A percentile compares a stretch with the other conserved stretches of the same genome.
phyloP scores from a whole-genome alignment of 2,888 invertebrate genomes.

The Deroplatys truncata region DNA sequence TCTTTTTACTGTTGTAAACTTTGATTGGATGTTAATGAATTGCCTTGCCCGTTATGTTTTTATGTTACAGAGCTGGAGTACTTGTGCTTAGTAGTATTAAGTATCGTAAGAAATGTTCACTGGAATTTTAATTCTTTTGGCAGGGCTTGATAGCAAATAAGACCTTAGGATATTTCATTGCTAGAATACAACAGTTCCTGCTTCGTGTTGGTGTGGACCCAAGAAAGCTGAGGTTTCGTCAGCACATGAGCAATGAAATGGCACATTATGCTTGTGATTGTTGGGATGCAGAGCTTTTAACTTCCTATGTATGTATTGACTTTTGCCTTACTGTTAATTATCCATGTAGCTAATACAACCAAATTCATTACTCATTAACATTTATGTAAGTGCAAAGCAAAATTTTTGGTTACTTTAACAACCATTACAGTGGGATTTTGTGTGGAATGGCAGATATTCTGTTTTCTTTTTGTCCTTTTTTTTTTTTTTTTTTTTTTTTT shows the following conservation, averaged over 20 bases:
- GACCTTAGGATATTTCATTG: constrained; percentile 97
- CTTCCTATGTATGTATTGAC: constrained; percentile 71
- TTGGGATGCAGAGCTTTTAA: constrained; percentile 98
- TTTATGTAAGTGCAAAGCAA: not conserved
- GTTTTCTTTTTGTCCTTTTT: too few relatives aligned
- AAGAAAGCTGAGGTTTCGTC: constrained; percentile 85
- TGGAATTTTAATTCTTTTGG: constrained; percentile 19
- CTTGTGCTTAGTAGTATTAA: too few relatives aligned
- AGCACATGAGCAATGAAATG: constrained; percentile 99
- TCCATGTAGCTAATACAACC: too few relatives aligned
- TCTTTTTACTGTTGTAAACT: too few relatives aligned
- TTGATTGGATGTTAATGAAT: too few relatives aligned
- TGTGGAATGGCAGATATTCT: too few relatives aligned
- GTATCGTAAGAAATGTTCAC: too few relatives aligned
- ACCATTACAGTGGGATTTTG: too few relatives aligned
- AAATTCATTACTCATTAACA: not conserved
- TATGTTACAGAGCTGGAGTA: too few relatives aligned
- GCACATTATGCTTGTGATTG: constrained; percentile 99
- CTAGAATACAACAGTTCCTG: constrained; percentile 86
- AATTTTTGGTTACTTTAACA: not conserved
- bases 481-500: too few relatives aligned
- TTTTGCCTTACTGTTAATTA: not conserved
- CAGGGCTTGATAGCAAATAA: constrained; percentile 89
- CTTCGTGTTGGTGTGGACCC: constrained; percentile 76
- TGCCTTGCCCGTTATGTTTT: too few relatives aligned